A percentile compares a stretch with the other conserved stretches of the same genome.
These are phyloP conservation scores for Morinoia aosen DNA, from an alignment of 2,888 invertebrate species.

Conservation along the genomic window DNA sequence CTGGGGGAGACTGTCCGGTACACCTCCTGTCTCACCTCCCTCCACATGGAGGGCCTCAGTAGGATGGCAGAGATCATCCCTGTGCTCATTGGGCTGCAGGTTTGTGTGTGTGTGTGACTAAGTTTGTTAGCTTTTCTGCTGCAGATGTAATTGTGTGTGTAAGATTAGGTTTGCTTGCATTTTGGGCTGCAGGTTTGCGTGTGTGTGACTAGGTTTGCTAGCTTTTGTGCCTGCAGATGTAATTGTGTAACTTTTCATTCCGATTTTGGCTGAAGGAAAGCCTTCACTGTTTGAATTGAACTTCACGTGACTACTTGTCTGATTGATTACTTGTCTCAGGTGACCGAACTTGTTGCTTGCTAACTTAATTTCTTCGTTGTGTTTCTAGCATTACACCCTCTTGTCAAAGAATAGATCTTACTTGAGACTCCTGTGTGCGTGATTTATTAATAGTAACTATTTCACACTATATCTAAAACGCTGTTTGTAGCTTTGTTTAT, in stretches of 20 bases:
- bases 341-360: background rate
- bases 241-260: background rate
- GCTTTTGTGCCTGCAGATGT: background rate
- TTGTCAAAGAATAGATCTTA: background rate
- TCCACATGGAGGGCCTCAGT: constrained; percentile 75
- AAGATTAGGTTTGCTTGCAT: background rate
- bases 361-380: background rate
- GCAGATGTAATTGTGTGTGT: background rate
- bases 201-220: background rate
- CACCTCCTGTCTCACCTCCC: constrained; percentile 74
- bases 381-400: background rate
- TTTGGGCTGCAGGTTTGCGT: background rate
- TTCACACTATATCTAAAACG: background rate
- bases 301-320: background rate
- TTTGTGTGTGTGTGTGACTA: background rate
- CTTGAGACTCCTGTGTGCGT: background rate
- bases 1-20: constrained; percentile 75
- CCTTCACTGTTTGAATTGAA: background rate
- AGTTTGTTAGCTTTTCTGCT: background rate
- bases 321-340: background rate
- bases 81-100: constrained; percentile 74
- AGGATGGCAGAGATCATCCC: constrained; percentile 76
- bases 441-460: background rate
- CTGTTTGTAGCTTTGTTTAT: background rate
- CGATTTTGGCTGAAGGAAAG: background rate